A percentile compares a stretch with the other conserved stretches of the same genome.
Evolutionary conservation across 2,888 invertebrate species (phyloP).

Genomic region (Trypoxylon attenuatum): DNA sequence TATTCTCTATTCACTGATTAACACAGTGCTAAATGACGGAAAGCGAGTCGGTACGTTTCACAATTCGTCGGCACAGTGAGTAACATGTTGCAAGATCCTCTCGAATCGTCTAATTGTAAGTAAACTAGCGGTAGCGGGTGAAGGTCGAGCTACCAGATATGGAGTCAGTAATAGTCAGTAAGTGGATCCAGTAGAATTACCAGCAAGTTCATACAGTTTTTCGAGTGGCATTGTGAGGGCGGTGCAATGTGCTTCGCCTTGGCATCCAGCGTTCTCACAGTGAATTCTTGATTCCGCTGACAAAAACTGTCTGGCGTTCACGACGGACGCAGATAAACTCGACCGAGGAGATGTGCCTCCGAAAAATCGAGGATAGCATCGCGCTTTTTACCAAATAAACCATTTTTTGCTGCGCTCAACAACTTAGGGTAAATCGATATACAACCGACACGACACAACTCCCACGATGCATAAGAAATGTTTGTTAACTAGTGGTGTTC

Average conservation of each 20-base stretch:
- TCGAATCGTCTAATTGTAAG: slow-evolving; percentile 9
- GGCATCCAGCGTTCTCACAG: slow-evolving; percentile 66
- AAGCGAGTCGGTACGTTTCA: neutral
- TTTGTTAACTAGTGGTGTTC: no score
- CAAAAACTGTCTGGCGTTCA: slow-evolving; percentile 52
- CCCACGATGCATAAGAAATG: no score
- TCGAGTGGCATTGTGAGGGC: slow-evolving; percentile 51
- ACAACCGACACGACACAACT: no score
- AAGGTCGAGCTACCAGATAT: slow-evolving; percentile 25
- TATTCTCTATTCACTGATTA: neutral
- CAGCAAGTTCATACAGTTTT: slow-evolving; percentile 43
- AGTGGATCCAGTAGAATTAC: slow-evolving; percentile 48
- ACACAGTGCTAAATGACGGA: neutral
- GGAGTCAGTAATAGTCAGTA: no score
- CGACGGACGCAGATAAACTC: slow-evolving; percentile 26
- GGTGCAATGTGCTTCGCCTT: slow-evolving; percentile 64
- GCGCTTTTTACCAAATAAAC: neutral
- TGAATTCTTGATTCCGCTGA: slow-evolving; percentile 48
- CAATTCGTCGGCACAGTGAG: slow-evolving; percentile 1
- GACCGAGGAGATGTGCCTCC: neutral
- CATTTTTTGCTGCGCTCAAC: neutral
- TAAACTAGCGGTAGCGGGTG: slow-evolving; percentile 6
- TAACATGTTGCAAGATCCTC: slow-evolving; percentile 2
- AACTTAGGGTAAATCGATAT: neutral
- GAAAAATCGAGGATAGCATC: slow-evolving; percentile 5